phyloP scores from a whole-genome alignment of 1,140 invertebrate species.

The Microplitis mediator region DNA sequence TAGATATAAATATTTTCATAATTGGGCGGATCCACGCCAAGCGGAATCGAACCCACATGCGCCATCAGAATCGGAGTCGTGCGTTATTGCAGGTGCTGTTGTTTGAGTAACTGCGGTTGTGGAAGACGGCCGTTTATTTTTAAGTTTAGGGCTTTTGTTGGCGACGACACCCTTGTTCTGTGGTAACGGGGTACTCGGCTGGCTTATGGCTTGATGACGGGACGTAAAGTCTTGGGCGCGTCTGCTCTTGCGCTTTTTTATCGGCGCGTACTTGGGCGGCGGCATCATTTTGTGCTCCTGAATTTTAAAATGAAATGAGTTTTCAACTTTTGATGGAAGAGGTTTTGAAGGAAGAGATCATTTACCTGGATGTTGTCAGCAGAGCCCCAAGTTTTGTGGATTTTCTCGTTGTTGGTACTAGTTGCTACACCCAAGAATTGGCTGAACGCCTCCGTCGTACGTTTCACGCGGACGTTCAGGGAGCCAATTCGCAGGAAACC shows the following conservation, averaged over 20 bases:
- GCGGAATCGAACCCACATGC: constrained; percentile 80
- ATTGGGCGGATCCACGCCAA: constrained; percentile 65
- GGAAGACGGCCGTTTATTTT: constrained; percentile 43
- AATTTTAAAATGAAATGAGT: constrained; percentile 9
- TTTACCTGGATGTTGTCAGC: constrained; percentile 80
- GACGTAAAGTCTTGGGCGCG: constrained; percentile 64
- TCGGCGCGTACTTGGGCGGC: constrained; percentile 71
- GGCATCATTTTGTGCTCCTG: constrained; percentile 68
- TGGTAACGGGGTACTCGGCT: constrained; percentile 52
- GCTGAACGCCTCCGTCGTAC: constrained; percentile 88
- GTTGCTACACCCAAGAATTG: constrained; percentile 81
- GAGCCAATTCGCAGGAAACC: constrained; percentile 89
- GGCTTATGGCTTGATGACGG: constrained; percentile 40
- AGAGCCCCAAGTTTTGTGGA: constrained; percentile 85
- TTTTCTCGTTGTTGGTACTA: constrained; percentile 64
- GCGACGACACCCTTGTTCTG: constrained; percentile 41
- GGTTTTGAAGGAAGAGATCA: background rate
- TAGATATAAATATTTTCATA: constrained; percentile 34
- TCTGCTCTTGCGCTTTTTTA: constrained; percentile 69
- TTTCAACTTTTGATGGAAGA: background rate
- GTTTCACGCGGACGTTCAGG: constrained; percentile 88
- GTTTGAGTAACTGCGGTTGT: constrained; percentile 64
- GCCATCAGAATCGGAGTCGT: constrained; percentile 77
- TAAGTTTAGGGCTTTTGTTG: constrained; percentile 33
- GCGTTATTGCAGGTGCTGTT: constrained; percentile 38